A percentile compares a stretch with the other conserved stretches of the same genome.
Evolutionary conservation across 1,140 invertebrate genomes (phyloP).

Genomic region (Sinonovacula constricta): DNA sequence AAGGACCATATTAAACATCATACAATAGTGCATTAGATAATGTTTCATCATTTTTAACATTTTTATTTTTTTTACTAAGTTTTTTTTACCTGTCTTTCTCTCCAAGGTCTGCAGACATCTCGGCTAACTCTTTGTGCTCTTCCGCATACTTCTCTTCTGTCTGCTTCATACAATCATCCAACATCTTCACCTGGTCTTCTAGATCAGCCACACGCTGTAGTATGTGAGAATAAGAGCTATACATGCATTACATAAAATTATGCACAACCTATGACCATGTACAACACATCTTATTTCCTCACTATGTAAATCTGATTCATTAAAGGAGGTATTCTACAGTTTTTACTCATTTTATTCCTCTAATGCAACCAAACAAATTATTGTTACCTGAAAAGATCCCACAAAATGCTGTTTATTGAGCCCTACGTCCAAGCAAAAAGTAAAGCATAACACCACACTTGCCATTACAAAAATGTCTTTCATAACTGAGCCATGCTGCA

Average conservation of each 20-base stretch:
- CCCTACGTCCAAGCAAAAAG: too few relatives aligned
- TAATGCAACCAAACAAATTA: not conserved
- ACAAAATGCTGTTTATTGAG: too few relatives aligned
- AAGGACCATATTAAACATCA: too few relatives aligned
- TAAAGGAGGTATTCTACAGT: not conserved
- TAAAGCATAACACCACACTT: too few relatives aligned
- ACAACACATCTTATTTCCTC: not conserved
- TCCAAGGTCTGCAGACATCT: conserved; percentile 43
- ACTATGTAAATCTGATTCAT: not conserved
- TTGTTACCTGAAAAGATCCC: too few relatives aligned
- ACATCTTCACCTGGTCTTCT: conserved; percentile 82
- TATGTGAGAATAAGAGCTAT: too few relatives aligned
- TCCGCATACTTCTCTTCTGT: conserved; percentile 41
- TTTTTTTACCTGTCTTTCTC: conserved; percentile 54
- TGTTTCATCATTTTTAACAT: too few relatives aligned
- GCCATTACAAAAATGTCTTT: too few relatives aligned
- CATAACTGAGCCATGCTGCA: too few relatives aligned
- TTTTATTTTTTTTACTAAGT: too few relatives aligned
- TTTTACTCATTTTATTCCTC: not conserved
- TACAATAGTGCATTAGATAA: too few relatives aligned
- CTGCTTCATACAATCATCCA: conserved; percentile 82
- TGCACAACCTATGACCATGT: not conserved
- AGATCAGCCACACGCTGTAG: conserved; percentile 44
- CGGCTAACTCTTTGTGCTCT: conserved; percentile 32
- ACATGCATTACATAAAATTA: too few relatives aligned